Evolutionary conservation across 1,140 invertebrate genomes (phyloP), one percentile per base, ranked within the genome.

Genomic region (Leptinotarsa texana): DNA sequence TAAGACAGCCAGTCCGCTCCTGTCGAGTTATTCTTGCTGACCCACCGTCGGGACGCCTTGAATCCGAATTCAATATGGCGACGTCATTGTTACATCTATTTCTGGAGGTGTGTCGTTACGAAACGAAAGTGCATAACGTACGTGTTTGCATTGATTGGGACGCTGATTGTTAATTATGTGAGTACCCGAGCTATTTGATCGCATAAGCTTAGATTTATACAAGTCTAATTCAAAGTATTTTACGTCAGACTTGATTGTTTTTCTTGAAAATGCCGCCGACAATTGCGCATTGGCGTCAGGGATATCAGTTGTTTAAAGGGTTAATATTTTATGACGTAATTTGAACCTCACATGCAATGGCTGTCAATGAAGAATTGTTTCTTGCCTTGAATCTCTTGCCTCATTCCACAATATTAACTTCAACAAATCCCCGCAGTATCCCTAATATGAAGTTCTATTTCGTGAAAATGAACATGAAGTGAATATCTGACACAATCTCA

Each of bases 71-170:
- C 66, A 74, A 75, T 61, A 78, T 76, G 77, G 77, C 77, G 77
- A 69, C 74, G 67, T 66, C 74, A 68, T 68, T 73, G 61, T 18
- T 67, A 68, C 71, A 63, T 73, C 72, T 78, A 76, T 76, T 76
- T 74, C 69, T 71, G 77, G 77, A 78, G 65, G 74, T 78, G 74
- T 74, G 67, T 71, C 51, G 74, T 78, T 78, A 72, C 74, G 74
- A 70, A 76, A 76, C 72, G 51, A 57, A 57, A 57, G 51, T 57
- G 51, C 51, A 15, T 42, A 42, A 42, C 33, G 8, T 42, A 42
- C 33, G 8, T 42, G 33, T 42, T 42, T 42, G 33, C 2, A 42
- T 42, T 42, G 8, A 42, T 42, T 42, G 33, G 11, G 33, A 42
- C 33, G 33, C 33, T 42, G 33, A 42, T 42, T 42, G 33, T 42